Evolutionary conservation across 64 coral and sea anemone species (phyloP).

Genomic region (Catalaphyllia jardinei): DNA sequence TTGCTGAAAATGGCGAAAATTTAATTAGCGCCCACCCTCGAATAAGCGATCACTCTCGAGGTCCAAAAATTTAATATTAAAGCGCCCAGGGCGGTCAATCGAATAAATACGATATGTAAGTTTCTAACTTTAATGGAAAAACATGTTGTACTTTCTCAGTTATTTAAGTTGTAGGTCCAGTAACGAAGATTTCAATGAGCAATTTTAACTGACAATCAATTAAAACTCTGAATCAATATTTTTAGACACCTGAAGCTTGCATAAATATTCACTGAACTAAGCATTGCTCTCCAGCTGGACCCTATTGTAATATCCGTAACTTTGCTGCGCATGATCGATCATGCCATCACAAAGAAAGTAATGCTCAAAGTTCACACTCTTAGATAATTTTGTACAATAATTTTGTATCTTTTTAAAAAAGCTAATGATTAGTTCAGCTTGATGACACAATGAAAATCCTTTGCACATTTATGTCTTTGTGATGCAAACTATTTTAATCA

Average conservation of each 20-base stretch:
- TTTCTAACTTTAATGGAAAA: too few species aligned
- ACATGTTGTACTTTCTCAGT: too few species aligned
- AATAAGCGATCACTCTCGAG: too few species aligned
- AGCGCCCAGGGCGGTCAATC: too few species aligned
- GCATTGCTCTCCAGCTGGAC: not conserved
- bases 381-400: not conserved
- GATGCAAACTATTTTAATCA: conserved; percentile 41
- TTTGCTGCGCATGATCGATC: not conserved
- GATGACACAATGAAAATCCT: not conserved
- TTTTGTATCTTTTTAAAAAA: not conserved
- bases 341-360: not conserved
- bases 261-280: not conserved
- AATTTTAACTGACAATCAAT: not conserved
- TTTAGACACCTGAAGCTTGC: not conserved
- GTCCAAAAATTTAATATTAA: too few species aligned
- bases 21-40: too few species aligned
- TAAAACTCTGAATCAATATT: not conserved
- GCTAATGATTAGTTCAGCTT: not conserved
- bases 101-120: too few species aligned
- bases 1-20: too few species aligned
- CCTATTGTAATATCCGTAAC: not conserved
- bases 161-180: too few species aligned
- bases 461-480: conserved; percentile 23
- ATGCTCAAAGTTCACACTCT: not conserved
- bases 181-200: not conserved